Evolutionary conservation across 1,140 invertebrate genomes (phyloP), one percentile per base, ranked within the genome.

Genomic region (Dreissena polymorpha): DNA sequence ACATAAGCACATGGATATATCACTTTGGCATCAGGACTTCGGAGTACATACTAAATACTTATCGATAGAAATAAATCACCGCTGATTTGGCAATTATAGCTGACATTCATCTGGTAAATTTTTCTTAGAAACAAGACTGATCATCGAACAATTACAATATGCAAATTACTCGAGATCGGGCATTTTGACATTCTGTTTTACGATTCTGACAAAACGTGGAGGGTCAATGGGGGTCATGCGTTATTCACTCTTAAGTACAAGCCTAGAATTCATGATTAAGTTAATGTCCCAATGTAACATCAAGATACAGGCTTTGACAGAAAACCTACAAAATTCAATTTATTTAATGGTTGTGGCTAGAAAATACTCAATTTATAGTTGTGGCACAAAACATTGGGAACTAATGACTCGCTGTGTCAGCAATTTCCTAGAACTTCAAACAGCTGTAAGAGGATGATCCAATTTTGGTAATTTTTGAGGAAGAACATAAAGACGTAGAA

Each of bases 281-380:
- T 82, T 82, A 73, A 82, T 74, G 79, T 74, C 70, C 27, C 16
- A 51, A 53, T 55, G 67, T 82, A 71, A 73, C 79, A 82, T 55
- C 14, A 53, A 50, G 72, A 60, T 60, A 73, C 68, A 71, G 51
- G 70, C 29, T 82, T 82, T 67, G 53, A 51, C 68, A 63, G 49
- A 51, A 70, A 64, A 23, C 69, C 27, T 29, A 82, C 79, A 82
- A 82, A 82, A 82, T 82, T 74, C 79, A 82, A 82, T 82, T 82
- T 82, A 82, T 82, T 74, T 82, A 82, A 82, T 82, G 79, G 79
- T 21, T 51, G 69, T 68, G 79, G 68, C 79, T 73, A 71, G 72
- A 74, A 71, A 73, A 82, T 82, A 82, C 79, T 73, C 73, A 82
- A 73, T 73, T 80, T 74, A 74, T 74, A 57, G 69, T 21, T 65